Evolutionary conservation across 2,113 vertebrate genomes (phyloP), one percentile per base, ranked within the genome.

Genomic region (Neolamprologus modestus): DNA sequence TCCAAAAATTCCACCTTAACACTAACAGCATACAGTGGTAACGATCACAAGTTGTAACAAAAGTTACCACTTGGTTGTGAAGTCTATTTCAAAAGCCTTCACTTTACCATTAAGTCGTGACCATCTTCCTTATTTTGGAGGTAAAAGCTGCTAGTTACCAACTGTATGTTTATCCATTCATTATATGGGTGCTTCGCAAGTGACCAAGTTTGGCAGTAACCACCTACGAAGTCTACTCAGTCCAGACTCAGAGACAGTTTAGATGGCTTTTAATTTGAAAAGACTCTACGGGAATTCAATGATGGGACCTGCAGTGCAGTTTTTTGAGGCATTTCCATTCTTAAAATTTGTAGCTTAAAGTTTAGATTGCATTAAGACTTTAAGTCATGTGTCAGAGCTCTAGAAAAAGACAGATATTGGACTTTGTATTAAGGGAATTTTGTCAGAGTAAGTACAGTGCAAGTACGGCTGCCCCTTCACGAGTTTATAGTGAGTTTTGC

Each of bases 1-100:
- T 81, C 81, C 68, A 84, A 85, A 80, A 87, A 87, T 28, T 86
- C 45, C 78, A 83, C 63, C 40, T 35, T 63, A 87, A 55, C 53
- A 73, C 76, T 82, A 21, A 55, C 42, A 80, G 63, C 37, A 24
- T 14, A 40, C 33, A 21, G 5, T 80, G 9, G 55, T 42, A 9
- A 76, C 3, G 2, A 78, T 31, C 45, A 52, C 26, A 52, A 50
- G 17, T 19, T 8, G 26, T 33, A 37, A 52, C 47, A 78, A 78
- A 78, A 78, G 1, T 31, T 8, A n/a, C 42, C 16, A 52, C 17
- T 78, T 8, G 73, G 3, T 52, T 78, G 26, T 78, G 17, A 78
- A 78, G 4, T 78, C 45, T n/a, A n/a, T 78, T 78, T 78, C 7
- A n/a, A 78, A 52, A 33, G 45, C 16, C 16, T 78, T 52, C 10